Base-by-base conservation (phyloP, 2,797 vertebrate species). In the Schizopygopsis pylzovi region DNA sequence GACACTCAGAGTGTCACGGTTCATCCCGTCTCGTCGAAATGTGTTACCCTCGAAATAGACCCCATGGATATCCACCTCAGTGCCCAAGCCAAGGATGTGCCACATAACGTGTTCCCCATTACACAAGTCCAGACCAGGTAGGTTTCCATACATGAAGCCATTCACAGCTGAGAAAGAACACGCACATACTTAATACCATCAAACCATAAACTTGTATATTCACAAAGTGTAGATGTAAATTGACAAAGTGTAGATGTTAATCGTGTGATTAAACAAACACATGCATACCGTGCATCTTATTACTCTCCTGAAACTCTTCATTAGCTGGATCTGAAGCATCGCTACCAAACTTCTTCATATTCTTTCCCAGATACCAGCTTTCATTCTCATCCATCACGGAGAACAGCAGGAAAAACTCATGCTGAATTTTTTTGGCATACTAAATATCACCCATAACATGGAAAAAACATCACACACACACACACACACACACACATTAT, bases 11-110 rank as follows among this genome's bases (percentile, higher is more conserved):
- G 93, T 94, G 0, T 97, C 96, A 0, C 94, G 94, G 0, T 93
- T 96, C 0, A 88, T 95, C 33, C 95, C 95, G 54, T 92, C 91
- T 5, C 94, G 70, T 68, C 93, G 85, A 91, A 96, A 96, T 22
- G 93, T 96, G 89, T 96, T 95, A 0, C 95, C 95, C 85, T 96
- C 95, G 87, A 96, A 96, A 79, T 96, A 95, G 70, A 96, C 91
- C 0, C 95, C 96, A 84, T 96, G 95, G 28, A 96, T 11, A 77
- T 96, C 95, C 59, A 93, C 87, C 89, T 95, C 94, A 15, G 95
- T 92, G 28, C 96, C 96, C 95, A 96, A 92, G 18, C 93, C 96
- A 87, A 96, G 86, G 84, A 95, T 91, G 83, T 96, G 96, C 96
- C 95, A 96, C 79, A 90, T 93, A 47, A 94, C 92, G 85, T 73